Conservation (phyloP, 1,140 invertebrate genomes). For the Anastrepha ludens region DNA sequence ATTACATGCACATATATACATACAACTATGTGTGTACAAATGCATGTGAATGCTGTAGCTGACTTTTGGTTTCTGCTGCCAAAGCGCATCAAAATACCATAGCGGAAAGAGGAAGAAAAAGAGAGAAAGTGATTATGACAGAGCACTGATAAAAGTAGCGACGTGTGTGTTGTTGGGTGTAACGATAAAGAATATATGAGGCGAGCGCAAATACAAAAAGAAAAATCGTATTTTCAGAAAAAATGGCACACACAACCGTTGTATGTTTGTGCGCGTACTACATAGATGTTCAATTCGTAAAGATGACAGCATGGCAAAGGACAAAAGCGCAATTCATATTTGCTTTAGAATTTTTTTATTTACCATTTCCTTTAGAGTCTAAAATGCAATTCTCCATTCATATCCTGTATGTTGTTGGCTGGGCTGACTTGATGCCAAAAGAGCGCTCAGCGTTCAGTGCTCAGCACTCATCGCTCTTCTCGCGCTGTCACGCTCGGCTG, state of each 20-base stretch:
- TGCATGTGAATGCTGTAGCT: too few relatives aligned
- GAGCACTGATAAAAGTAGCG: background rate
- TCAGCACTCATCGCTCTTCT: background rate
- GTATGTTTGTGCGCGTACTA: background rate
- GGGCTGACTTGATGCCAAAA: constrained; percentile 23
- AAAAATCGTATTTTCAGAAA: background rate
- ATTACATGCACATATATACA: background rate
- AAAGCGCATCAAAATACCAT: background rate
- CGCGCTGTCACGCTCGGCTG: background rate
- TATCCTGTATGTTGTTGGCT: background rate
- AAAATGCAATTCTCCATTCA: constrained; percentile 42
- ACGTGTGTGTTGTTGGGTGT: too few relatives aligned
- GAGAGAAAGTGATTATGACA: background rate
- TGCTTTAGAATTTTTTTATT: constrained; percentile 24
- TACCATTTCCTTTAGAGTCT: constrained; percentile 24
- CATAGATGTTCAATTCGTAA: background rate
- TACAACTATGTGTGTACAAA: background rate
- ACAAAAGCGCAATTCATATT: constrained; percentile 47
- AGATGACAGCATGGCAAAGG: constrained; percentile 22
- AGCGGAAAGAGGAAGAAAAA: background rate
- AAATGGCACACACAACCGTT: background rate
- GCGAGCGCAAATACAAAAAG: background rate
- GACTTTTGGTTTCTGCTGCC: background rate
- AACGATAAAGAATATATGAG: too few relatives aligned
- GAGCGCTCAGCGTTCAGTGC: background rate